These are phyloP conservation scores for Drosophila recens DNA, from an alignment of 2,888 invertebrate species.

Conservation along the genomic window DNA sequence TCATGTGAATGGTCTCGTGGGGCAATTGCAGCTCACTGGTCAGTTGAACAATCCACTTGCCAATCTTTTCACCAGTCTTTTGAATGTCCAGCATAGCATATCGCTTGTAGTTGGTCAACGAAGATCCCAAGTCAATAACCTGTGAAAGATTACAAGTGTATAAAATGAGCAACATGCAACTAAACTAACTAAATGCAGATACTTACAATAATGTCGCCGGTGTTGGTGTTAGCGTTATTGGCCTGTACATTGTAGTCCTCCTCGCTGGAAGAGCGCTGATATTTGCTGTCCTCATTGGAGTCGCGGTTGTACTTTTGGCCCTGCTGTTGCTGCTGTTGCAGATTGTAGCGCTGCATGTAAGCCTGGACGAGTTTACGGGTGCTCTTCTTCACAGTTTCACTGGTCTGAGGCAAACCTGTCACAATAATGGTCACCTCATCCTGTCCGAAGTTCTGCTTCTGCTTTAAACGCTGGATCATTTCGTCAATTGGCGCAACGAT, in stretches of 20 bases:
- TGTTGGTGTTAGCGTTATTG: slow-evolving; percentile 60
- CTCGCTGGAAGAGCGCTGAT: slow-evolving; percentile 64
- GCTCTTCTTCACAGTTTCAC: slow-evolving; percentile 73
- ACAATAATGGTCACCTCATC: slow-evolving; percentile 82
- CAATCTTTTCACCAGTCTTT: slow-evolving; percentile 71
- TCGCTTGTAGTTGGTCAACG: slow-evolving; percentile 67
- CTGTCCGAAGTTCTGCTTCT: slow-evolving; percentile 65
- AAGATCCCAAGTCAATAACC: slow-evolving; percentile 80
- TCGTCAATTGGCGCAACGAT: slow-evolving; percentile 58
- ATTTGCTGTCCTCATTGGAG: slow-evolving; percentile 42
- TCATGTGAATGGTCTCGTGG: slow-evolving; percentile 78
- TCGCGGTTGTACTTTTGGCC: slow-evolving; percentile 37
- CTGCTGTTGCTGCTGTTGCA: slow-evolving; percentile 53
- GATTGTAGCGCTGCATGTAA: slow-evolving; percentile 79
- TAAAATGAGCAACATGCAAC: background rate
- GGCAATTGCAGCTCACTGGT: slow-evolving; percentile 66
- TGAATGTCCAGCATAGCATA: slow-evolving; percentile 73
- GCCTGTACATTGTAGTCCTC: slow-evolving; percentile 59
- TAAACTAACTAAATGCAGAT: background rate
- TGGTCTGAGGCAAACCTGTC: slow-evolving; percentile 76
- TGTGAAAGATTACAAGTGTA: slow-evolving; percentile 1
- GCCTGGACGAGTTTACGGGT: slow-evolving; percentile 75
- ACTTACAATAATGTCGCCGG: slow-evolving; percentile 79
- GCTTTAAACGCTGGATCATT: slow-evolving; percentile 63
- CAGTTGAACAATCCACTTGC: slow-evolving; percentile 73